phyloP scores from a whole-genome alignment of 2,888 invertebrate genomes.

The Acronicta leporina region DNA sequence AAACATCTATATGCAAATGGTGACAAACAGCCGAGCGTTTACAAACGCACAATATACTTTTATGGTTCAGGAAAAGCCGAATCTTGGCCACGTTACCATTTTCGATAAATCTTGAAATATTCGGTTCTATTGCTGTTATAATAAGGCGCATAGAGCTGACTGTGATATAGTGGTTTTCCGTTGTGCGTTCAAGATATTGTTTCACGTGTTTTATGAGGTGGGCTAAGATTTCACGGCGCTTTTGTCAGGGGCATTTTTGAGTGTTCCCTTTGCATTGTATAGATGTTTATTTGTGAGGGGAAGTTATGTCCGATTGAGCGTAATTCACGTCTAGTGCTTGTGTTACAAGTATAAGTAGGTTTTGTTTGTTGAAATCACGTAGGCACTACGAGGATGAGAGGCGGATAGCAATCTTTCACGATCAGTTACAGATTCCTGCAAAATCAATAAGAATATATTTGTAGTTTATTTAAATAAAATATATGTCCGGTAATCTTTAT shows the following conservation, averaged over 20 bases:
- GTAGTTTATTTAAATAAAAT: no score
- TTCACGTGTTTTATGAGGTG: constrained; percentile 89
- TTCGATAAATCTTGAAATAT: constrained; percentile 30
- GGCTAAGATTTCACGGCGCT: constrained; percentile 82
- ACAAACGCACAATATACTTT: constrained; percentile 88
- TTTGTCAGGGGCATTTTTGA: constrained; percentile 78
- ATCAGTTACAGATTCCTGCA: no score
- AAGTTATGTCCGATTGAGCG: constrained; percentile 71
- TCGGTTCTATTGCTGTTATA: constrained; percentile 34
- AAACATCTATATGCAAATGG: constrained; percentile 86
- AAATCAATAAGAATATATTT: no score
- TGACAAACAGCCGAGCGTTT: constrained; percentile 86
- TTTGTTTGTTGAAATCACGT: constrained; percentile 6
- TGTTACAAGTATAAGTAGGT: constrained; percentile 40
- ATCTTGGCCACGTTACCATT: constrained; percentile 61
- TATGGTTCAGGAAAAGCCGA: constrained; percentile 84
- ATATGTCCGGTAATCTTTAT: no score
- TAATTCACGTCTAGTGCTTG: constrained; percentile 68
- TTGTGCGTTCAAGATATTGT: constrained; percentile 80
- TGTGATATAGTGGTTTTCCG: constrained; percentile 35
- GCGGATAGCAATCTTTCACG: no score
- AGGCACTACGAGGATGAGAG: no score
- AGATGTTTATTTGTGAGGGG: constrained; percentile 73
- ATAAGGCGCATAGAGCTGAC: constrained; percentile 22
- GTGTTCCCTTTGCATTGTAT: constrained; percentile 67